Base-by-base conservation (phyloP, 2,797 vertebrate species). In the Pseudochromis fuscus region DNA sequence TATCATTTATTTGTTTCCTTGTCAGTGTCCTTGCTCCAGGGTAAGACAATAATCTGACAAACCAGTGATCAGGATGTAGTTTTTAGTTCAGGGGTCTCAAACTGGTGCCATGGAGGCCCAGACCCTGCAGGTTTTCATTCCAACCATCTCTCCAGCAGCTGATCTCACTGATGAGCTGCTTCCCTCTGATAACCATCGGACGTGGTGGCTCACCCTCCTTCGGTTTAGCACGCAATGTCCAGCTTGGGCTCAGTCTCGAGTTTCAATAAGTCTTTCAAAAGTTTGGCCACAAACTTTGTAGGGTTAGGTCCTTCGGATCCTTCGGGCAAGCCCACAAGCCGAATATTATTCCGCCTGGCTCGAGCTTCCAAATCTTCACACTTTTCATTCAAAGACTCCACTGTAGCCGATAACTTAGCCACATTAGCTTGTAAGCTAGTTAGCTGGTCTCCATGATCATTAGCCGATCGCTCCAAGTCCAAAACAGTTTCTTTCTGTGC, bases 351-450 rank as follows among this genome's bases (percentile, higher is more conserved):
- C 38, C 51, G 27, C 15, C 67, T 45, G 2, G 27, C 35, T 3
- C 46, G 50, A 1, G 33, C 73, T 28, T 76, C 66, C 15, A 70
- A 3, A 3, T 70, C 58, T 12, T 76, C 55, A 50, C 68, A 78
- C 23, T 78, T 72, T 18, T 28, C 38, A 4, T 12, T 2, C 15
- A 63, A 18, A 19, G 23, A 15, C 2, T 27, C 23, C 18, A 63
- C 33, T 4, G 18, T 19, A 15, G 31, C 24, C 13, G 31, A 28
- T 5, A 51, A 24, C 31, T 38, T 28, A 5, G 16, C 2, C 0
- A 21, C 12, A 0, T 11, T 38, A 11, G 3, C 35, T 23, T 57
- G 33, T 1, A 49, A 6, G 15, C 4, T 9, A 2, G 1, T 18
- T 16, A 33, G 13, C 42, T 45, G 28, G 42, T 33, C 42, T 0